phyloP scores from a whole-genome alignment of 2,888 invertebrate genomes.

The Eledone cirrhosa region DNA sequence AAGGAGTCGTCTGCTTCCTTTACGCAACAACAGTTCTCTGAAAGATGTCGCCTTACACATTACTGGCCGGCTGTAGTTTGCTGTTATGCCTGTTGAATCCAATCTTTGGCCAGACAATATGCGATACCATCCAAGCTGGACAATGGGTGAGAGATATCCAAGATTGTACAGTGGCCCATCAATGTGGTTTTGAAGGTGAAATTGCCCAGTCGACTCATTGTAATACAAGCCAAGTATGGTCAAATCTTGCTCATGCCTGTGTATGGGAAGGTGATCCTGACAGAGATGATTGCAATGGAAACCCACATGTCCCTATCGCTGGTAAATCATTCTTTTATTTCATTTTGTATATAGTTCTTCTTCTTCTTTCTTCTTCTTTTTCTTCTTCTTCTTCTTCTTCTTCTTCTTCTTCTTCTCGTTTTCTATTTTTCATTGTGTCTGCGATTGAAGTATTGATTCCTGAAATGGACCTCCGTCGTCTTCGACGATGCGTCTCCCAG shows the following conservation, averaged over 20 bases:
- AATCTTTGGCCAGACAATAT: constrained; percentile 30
- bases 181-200: constrained; percentile 46
- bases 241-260: constrained; percentile 44
- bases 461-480: too few relatives aligned
- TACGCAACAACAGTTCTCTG: too few relatives aligned
- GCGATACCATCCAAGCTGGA: constrained; percentile 33
- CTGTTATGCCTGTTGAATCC: neutral
- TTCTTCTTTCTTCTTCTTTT: neutral
- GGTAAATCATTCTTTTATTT: constrained; percentile 35
- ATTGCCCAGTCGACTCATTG: constrained; percentile 42
- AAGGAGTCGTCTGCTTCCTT: too few relatives aligned
- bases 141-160: constrained; percentile 40
- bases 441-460: too few relatives aligned
- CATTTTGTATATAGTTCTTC: neutral
- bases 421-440: neutral
- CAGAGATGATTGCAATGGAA: constrained; percentile 46
- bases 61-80: too few relatives aligned
- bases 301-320: constrained; percentile 38
- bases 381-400: neutral
- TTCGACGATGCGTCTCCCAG: too few relatives aligned
- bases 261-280: constrained; percentile 50
- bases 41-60: too few relatives aligned
- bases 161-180: constrained; percentile 45
- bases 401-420: neutral
- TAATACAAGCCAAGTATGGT: constrained; percentile 47